Percentiles rank a stretch among this genome's conserved stretches.
Evolutionary conservation across 1,140 invertebrate genomes (phyloP).

Genomic region (Trichomalopsis sarcophagae): DNA sequence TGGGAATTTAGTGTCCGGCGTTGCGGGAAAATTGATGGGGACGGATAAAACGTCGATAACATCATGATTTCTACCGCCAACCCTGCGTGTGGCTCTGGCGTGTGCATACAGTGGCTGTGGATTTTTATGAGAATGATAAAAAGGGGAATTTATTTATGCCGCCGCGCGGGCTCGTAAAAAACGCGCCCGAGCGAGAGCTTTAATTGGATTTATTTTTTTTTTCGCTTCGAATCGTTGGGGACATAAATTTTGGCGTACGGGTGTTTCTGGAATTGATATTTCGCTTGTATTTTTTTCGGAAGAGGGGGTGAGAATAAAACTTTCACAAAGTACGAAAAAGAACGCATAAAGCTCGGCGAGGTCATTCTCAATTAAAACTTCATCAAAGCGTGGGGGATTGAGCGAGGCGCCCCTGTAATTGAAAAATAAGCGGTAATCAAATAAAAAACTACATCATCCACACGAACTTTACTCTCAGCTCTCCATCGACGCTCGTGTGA

Average conservation of each 20-base stretch:
- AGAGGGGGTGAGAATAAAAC: background rate
- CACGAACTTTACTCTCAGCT: constrained; percentile 15
- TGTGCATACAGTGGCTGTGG: background rate
- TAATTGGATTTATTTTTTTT: constrained; percentile 11
- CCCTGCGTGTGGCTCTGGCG: background rate
- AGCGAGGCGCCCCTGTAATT: background rate
- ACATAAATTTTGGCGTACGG: background rate
- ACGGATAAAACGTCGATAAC: constrained; percentile 38
- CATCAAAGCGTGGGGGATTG: background rate
- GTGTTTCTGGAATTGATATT: background rate
- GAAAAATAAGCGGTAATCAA: constrained; percentile 39
- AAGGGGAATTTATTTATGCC: constrained; percentile 14
- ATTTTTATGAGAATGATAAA: constrained; percentile 32
- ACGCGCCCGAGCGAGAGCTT: background rate
- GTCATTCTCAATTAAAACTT: constrained; percentile 12
- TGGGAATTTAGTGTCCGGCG: constrained; percentile 18
- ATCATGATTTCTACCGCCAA: constrained; percentile 20
- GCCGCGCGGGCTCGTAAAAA: background rate
- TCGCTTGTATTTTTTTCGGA: background rate
- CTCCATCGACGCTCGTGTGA: background rate
- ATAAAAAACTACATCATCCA: background rate
- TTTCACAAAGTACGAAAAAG: background rate
- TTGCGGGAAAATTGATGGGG: constrained; percentile 26
- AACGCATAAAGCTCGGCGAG: background rate
- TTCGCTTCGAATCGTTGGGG: background rate